These are phyloP conservation scores for Lucilia sericata DNA, from an alignment of 1,140 invertebrate species.

Conservation along the genomic window DNA sequence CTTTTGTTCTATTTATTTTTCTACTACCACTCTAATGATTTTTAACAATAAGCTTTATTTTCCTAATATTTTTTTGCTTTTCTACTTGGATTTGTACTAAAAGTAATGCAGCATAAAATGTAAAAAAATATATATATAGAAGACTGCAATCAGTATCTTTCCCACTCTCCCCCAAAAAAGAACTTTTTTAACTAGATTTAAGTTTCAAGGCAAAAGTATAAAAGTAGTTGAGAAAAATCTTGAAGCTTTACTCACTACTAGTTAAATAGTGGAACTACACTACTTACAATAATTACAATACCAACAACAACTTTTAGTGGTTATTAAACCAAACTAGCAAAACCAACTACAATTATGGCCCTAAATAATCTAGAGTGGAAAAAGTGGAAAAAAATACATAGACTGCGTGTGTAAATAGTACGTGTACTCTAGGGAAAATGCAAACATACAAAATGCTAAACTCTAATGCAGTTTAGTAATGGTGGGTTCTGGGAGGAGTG, in stretches of 20 bases:
- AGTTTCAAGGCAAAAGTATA: too few species aligned
- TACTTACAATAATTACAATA: too few species aligned
- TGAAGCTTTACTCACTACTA: too few species aligned
- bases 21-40: neutral
- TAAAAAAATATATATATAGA: neutral
- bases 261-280: too few species aligned
- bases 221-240: too few species aligned
- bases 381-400: neutral
- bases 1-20: neutral
- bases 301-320: too few species aligned
- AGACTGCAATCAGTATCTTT: neutral
- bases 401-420: neutral
- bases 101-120: neutral
- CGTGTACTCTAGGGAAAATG: too few species aligned
- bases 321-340: neutral
- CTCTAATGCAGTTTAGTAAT: too few species aligned
- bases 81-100: neutral
- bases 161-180: too few species aligned
- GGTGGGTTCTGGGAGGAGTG: too few species aligned
- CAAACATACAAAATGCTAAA: too few species aligned
- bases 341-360: neutral
- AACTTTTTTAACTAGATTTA: too few species aligned
- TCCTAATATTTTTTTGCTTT: neutral
- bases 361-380: neutral
- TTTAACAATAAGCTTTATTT: slow-evolving; percentile 1